These are phyloP conservation scores for Ellobius talpinus DNA, from an alignment of 2,113 vertebrate genomes.

Conservation along the genomic window DNA sequence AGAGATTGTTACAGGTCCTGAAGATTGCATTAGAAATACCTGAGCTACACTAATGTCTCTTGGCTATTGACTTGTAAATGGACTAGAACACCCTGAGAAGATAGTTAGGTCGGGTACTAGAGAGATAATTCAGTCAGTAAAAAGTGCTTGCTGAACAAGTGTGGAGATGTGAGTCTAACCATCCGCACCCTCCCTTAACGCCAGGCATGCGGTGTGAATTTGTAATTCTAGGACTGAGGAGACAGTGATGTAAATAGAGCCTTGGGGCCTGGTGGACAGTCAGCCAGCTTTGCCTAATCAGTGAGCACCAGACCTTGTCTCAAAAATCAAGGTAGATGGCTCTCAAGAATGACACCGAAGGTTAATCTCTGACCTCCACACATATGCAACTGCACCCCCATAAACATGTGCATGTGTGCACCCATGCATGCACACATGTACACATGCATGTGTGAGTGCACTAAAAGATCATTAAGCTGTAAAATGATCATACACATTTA, in stretches of 20 bases:
- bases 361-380: background rate
- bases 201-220: background rate
- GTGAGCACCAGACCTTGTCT: background rate
- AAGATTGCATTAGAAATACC: constrained; percentile 49
- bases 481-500: background rate
- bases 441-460: background rate
- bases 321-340: background rate
- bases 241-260: background rate
- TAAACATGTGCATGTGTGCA: background rate
- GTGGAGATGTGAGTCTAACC: background rate
- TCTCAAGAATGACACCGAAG: background rate
- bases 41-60: background rate
- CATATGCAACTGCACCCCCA: too few species aligned
- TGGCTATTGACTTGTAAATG: constrained; percentile 53
- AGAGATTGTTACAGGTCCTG: constrained; percentile 5
- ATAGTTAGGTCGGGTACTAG: background rate
- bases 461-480: too few species aligned
- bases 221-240: background rate
- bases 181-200: background rate
- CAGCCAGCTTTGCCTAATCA: background rate
- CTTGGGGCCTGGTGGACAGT: background rate
- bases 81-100: constrained; percentile 55
- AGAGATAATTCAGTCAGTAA: background rate
- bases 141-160: background rate
- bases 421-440: background rate